Evolutionary conservation across 2,888 invertebrate genomes (phyloP).

Genomic region (Nymphalis c-album): DNA sequence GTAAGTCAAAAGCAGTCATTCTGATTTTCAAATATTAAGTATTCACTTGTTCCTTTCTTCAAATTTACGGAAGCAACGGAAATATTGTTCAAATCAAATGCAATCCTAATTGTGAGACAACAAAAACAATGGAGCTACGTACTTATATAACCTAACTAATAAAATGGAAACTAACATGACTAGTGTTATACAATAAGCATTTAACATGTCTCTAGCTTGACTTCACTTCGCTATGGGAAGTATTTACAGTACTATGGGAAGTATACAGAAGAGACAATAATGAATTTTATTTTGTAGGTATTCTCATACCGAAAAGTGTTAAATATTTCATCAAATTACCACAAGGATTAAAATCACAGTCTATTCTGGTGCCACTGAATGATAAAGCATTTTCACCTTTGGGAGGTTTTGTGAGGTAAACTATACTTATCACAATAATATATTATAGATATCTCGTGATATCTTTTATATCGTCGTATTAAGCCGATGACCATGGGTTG

Average conservation of each 20-base stretch:
- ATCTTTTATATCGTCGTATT: not conserved
- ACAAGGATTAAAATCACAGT: conserved; percentile 52
- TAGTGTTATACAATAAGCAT: no score
- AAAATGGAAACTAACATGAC: no score
- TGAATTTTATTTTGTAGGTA: conserved; percentile 47
- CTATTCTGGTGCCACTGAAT: conserved; percentile 64
- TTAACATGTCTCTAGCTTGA: not conserved
- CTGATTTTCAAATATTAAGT: no score
- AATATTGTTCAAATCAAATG: no score
- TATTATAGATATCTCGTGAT: not conserved
- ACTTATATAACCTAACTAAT: no score
- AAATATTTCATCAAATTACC: conserved; percentile 70
- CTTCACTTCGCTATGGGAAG: not conserved
- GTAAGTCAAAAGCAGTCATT: conserved; percentile 39
- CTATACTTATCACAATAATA: not conserved
- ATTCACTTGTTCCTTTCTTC: no score
- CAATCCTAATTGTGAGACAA: no score
- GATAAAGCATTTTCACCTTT: conserved; percentile 68
- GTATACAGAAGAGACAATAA: no score
- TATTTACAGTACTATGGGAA: not conserved
- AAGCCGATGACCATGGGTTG: no score
- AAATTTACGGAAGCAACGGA: no score
- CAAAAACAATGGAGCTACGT: no score
- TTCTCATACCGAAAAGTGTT: conserved; percentile 71
- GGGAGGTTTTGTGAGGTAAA: conserved; percentile 72